phyloP scores from a whole-genome alignment of 2,113 vertebrate species.

The Felis chaus region DNA sequence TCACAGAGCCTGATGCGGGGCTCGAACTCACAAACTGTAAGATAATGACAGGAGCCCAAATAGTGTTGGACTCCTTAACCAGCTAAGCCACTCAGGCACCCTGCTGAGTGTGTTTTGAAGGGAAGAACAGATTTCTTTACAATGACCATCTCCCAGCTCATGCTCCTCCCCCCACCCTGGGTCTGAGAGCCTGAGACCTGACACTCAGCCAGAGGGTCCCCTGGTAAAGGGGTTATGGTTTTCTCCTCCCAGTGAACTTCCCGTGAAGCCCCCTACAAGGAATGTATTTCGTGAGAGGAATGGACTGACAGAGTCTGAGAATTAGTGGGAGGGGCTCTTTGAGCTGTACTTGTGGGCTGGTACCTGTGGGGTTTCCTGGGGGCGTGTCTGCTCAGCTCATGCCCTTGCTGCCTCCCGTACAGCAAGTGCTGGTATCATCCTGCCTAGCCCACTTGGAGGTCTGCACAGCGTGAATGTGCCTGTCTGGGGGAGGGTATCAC shows the following conservation, averaged over 20 bases:
- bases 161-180: neutral
- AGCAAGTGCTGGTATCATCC: neutral
- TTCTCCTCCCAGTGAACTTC: neutral
- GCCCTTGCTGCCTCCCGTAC: neutral
- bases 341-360: neutral
- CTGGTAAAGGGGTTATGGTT: neutral
- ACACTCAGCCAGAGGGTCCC: neutral
- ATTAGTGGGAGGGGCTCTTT: neutral
- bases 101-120: neutral
- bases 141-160: neutral
- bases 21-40: too few species aligned
- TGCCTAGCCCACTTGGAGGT: neutral
- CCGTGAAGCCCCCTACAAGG: neutral
- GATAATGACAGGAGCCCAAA: too few species aligned
- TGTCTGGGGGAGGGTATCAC: too few species aligned
- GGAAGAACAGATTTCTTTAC: neutral
- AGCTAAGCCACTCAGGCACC: too few species aligned
- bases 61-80: too few species aligned
- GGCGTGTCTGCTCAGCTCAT: neutral
- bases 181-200: neutral
- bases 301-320: neutral
- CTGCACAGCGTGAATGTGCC: neutral
- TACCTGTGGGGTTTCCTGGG: neutral
- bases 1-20: too few species aligned
- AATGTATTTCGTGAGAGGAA: neutral